A percentile compares a stretch with the other conserved stretches of the same genome.
phyloP scores from a whole-genome alignment of 2,113 vertebrate genomes.

The Boulengeromyrus knoepffleri region DNA sequence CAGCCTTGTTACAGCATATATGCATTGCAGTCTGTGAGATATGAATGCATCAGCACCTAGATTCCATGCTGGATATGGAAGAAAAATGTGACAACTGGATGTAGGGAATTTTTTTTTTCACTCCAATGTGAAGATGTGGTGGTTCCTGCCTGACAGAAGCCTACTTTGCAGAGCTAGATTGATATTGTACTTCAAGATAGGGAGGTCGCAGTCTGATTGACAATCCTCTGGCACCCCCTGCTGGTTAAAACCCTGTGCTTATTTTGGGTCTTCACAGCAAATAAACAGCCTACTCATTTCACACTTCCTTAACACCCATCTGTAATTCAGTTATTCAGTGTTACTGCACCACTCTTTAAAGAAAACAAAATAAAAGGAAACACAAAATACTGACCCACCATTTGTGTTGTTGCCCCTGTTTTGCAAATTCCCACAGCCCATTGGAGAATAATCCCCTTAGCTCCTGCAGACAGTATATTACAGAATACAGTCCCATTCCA shows the following conservation, averaged over 20 bases:
- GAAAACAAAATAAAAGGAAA: conserved; percentile 1
- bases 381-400: conserved; percentile 6
- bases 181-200: not conserved
- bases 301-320: conserved; percentile 55
- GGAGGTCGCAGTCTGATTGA: conserved; percentile 63
- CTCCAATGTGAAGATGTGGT: not conserved
- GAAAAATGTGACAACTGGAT: not conserved
- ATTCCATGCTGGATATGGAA: not conserved
- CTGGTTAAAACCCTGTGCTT: conserved; percentile 67
- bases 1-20: not conserved
- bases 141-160: not conserved
- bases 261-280: conserved; percentile 56
- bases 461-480: conserved; percentile 36
- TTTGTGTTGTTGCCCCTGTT: conserved; percentile 2
- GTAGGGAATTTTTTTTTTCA: not conserved
- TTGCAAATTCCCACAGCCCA: not conserved
- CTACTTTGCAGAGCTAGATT: not conserved
- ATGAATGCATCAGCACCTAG: not conserved
- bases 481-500: conserved; percentile 30
- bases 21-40: not conserved
- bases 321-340: conserved; percentile 46
- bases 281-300: conserved; percentile 58
- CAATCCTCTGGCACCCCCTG: conserved; percentile 73
- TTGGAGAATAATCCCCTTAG: conserved; percentile 7
- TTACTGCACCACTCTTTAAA: conserved; percentile 1